Conservation (phyloP, 2,888 invertebrate genomes). For the Aplocera efformata region DNA sequence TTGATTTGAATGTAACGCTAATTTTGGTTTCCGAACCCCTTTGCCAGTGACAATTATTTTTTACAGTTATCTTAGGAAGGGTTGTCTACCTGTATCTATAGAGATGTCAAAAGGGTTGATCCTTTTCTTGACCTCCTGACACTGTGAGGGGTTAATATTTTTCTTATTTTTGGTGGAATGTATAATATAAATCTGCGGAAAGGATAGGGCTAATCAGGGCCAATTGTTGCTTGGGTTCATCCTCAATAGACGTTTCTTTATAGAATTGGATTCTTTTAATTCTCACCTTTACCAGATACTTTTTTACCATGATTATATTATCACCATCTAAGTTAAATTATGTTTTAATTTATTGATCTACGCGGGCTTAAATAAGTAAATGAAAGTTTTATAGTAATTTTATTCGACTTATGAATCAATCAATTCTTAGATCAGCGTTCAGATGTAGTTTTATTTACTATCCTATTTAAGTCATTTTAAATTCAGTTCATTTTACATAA, state of each 20-base stretch:
- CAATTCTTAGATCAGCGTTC: too few relatives aligned
- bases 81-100: conserved; percentile 56
- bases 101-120: conserved; percentile 60
- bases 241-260: conserved; percentile 6
- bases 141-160: conserved; percentile 47
- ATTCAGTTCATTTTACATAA: too few relatives aligned
- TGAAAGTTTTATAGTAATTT: too few relatives aligned
- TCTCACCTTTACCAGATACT: conserved; percentile 10
- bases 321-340: too few relatives aligned
- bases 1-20: conserved; percentile 70
- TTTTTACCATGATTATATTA: too few relatives aligned
- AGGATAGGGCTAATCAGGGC: conserved; percentile 45
- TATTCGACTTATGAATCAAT: too few relatives aligned
- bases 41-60: conserved; percentile 51
- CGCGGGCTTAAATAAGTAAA: too few relatives aligned
- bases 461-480: too few relatives aligned
- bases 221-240: conserved; percentile 37
- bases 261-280: conserved; percentile 10
- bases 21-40: conserved; percentile 70
- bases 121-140: conserved; percentile 65
- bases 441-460: too few relatives aligned
- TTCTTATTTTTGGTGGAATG: conserved; percentile 45
- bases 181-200: conserved; percentile 51
- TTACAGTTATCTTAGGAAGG: conserved; percentile 53
- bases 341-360: too few relatives aligned